Evolutionary conservation across 2,113 vertebrate species (phyloP), one percentile per base, ranked within the genome.

Genomic region (Saccopteryx leptura): DNA sequence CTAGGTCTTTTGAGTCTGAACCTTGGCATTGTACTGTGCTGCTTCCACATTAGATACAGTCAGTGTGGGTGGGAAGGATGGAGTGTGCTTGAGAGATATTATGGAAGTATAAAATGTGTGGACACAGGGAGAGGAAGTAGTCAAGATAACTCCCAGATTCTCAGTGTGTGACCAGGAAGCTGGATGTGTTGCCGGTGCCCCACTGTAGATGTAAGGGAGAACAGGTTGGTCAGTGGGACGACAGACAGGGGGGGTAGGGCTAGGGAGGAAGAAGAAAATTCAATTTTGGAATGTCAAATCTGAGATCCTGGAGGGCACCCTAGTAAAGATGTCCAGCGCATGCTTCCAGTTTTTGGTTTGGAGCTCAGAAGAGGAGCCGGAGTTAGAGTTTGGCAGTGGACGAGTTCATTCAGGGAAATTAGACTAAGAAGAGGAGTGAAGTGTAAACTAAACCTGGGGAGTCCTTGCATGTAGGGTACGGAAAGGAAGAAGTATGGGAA

Each of bases 291-390:
- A 14, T 61, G 61, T 91, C 90, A 66, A 33, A 78, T 88, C 63
- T 39, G 74, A 95, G 74, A n/a, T 74, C 23, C 48, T 91, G 33
- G 79, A 91, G n/a, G 39, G 18, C 60, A 60, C 65, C 23, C 69
- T 65, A 61, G 8, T 72, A 7, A 11, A 83, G 54, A n/a, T 60
- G 19, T 76, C 65, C 65, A 87, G 75, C 48, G 15, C 18, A 48
- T 54, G 26, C 65, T 87, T 95, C 18, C 65, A n/a, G 48, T 80
- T 94, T 89, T 74, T 82, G 94, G 26, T 52, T 95, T 87, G 52
- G 75, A 83, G 33, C 69, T 79, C 60, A 72, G 23, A 84, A 93
- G 58, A 86, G 52, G 84, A 95, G 24, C 48, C 61, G 86, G 92
- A 78, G 63, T 56, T 83, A 76, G 76, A 87, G 13, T 48, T 89